phyloP scores from a whole-genome alignment of 1,140 invertebrate species.

The Heliothis subflexa region DNA sequence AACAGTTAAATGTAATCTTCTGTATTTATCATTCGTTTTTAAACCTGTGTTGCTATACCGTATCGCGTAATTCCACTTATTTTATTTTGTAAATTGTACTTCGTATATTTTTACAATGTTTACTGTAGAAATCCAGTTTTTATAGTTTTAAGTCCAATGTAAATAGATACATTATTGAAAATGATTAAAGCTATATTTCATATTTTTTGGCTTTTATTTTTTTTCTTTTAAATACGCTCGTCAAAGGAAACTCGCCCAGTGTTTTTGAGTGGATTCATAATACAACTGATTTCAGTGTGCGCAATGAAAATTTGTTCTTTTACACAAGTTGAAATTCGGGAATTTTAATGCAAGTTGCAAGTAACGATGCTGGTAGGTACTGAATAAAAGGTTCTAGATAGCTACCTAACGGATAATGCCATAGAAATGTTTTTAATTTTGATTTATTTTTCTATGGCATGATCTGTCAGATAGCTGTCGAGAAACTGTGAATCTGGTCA shows the following conservation, averaged over 20 bases:
- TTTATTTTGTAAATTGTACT: constrained; percentile 63
- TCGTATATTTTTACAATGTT: constrained; percentile 80
- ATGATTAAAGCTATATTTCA: constrained; percentile 85
- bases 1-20: not conserved
- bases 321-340: too few relatives aligned
- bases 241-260: not conserved
- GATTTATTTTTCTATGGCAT: too few relatives aligned
- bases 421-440: too few relatives aligned
- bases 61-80: constrained; percentile 19
- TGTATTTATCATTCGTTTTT: not conserved
- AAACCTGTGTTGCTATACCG: not conserved
- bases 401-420: too few relatives aligned
- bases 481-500: too few relatives aligned
- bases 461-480: too few relatives aligned
- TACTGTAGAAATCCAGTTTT: constrained; percentile 80
- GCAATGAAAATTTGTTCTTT: too few relatives aligned
- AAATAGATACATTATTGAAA: constrained; percentile 82
- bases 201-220: constrained; percentile 54
- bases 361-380: too few relatives aligned
- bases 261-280: too few relatives aligned
- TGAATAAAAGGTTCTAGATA: too few relatives aligned
- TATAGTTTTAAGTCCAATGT: constrained; percentile 80
- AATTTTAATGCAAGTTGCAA: too few relatives aligned
- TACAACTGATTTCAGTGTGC: too few relatives aligned
- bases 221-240: not conserved